These are phyloP conservation scores for Sebastes iracundus DNA, from an alignment of 2,797 vertebrate genomes.

Conservation along the genomic window DNA sequence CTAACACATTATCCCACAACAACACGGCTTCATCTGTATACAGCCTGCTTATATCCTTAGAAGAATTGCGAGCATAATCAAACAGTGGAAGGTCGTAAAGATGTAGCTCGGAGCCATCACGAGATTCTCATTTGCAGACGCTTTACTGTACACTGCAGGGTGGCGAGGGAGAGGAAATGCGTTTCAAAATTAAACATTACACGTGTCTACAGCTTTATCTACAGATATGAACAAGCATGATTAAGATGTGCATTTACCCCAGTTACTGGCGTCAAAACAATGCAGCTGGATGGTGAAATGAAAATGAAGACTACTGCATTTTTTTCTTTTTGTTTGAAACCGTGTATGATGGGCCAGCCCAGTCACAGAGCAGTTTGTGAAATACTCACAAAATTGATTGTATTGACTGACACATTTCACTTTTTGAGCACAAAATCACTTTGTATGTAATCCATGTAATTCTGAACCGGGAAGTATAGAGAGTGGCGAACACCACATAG, in stretches of 20 bases:
- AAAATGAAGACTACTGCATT: not conserved
- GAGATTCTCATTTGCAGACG: constrained; percentile 34
- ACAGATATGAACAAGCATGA: not conserved
- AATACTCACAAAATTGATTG: too few relatives aligned
- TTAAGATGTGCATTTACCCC: not conserved
- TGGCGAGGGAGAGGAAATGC: constrained; percentile 1
- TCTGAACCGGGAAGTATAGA: too few relatives aligned
- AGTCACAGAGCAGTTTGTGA: too few relatives aligned
- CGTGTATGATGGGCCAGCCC: not conserved
- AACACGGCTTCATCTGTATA: constrained; percentile 41
- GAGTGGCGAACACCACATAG: too few relatives aligned
- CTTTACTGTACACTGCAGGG: constrained; percentile 16
- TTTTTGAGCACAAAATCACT: too few relatives aligned
- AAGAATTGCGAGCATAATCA: constrained; percentile 48
- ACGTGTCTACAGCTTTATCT: constrained; percentile 10
- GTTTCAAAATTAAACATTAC: constrained; percentile 22
- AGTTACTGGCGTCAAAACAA: not conserved
- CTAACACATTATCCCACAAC: constrained; percentile 34
- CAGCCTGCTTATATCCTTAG: constrained; percentile 48
- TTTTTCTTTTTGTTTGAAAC: not conserved
- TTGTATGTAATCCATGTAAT: too few relatives aligned
- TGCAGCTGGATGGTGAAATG: not conserved
- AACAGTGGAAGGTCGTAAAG: constrained; percentile 40
- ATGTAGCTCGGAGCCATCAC: constrained; percentile 30
- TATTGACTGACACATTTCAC: too few relatives aligned